These are phyloP conservation scores for Neopelma chrysocephalum DNA, from an alignment of 2,797 vertebrate genomes.

Conservation along the genomic window DNA sequence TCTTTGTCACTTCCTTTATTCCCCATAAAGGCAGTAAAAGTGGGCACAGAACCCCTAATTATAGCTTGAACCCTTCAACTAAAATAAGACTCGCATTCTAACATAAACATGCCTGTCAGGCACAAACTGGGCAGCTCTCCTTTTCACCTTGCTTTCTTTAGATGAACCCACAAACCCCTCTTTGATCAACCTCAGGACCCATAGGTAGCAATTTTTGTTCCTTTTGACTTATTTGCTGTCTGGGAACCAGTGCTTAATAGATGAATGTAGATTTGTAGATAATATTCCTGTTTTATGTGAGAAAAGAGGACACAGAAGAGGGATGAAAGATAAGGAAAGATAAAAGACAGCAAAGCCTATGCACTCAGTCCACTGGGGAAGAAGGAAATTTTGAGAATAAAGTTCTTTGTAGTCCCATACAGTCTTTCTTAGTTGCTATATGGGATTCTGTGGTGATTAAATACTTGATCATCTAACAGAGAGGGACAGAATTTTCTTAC, in stretches of 20 bases:
- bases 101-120: neutral
- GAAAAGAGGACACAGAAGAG: neutral
- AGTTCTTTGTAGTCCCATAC: neutral
- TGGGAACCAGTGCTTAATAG: neutral
- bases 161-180: neutral
- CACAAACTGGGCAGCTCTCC: neutral
- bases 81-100: neutral
- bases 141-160: neutral
- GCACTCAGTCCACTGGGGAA: neutral
- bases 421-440: neutral
- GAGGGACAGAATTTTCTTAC: neutral
- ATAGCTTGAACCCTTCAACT: neutral
- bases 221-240: neutral
- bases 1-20: conserved; percentile 6
- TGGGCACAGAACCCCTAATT: neutral
- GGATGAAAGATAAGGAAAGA: neutral
- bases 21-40: neutral
- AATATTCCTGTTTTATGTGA: neutral
- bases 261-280: neutral
- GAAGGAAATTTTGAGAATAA: neutral
- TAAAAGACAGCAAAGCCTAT: neutral
- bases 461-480: neutral
- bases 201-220: neutral
- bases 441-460: neutral
- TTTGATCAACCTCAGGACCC: neutral